Percentiles rank a stretch among this genome's conserved stretches.
phyloP scores from a whole-genome alignment of 2,888 invertebrate species.

The Dendrolimus houi region DNA sequence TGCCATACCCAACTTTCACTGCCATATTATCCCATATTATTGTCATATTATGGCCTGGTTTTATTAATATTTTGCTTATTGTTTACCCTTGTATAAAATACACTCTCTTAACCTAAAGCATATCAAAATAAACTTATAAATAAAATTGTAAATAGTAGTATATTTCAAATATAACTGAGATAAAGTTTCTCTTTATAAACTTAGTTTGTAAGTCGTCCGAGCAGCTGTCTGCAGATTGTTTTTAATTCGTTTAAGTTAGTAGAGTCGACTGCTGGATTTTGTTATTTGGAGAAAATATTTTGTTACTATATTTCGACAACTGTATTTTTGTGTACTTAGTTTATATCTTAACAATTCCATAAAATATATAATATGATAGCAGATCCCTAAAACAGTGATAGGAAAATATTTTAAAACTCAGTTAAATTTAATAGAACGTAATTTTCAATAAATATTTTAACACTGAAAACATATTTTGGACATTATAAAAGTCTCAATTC shows the following conservation, averaged over 20 bases:
- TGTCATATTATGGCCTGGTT: neutral
- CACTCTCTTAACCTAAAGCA: constrained; percentile 42
- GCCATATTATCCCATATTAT: neutral
- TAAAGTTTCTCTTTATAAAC: constrained; percentile 9
- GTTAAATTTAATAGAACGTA: too few relatives aligned
- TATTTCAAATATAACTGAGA: constrained; percentile 12
- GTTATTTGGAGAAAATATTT: neutral
- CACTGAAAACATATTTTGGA: too few relatives aligned
- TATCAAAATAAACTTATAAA: constrained; percentile 48
- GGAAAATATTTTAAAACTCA: too few relatives aligned
- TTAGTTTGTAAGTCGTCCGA: constrained; percentile 6
- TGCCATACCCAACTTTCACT: too few relatives aligned
- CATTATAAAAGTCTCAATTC: too few relatives aligned
- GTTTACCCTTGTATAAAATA: constrained; percentile 1
- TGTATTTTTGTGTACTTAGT: too few relatives aligned
- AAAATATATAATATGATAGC: too few relatives aligned
- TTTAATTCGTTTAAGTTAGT: constrained; percentile 10
- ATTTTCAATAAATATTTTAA: too few relatives aligned
- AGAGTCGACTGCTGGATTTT: neutral
- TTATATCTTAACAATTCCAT: too few relatives aligned
- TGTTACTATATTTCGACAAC: too few relatives aligned
- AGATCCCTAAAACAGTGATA: too few relatives aligned
- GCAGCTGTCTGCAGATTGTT: constrained; percentile 9
- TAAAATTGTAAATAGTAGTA: constrained; percentile 16
- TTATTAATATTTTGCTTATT: constrained; percentile 12